Evolutionary conservation across 2,113 vertebrate species (phyloP).

Genomic region (Geococcyx californianus): DNA sequence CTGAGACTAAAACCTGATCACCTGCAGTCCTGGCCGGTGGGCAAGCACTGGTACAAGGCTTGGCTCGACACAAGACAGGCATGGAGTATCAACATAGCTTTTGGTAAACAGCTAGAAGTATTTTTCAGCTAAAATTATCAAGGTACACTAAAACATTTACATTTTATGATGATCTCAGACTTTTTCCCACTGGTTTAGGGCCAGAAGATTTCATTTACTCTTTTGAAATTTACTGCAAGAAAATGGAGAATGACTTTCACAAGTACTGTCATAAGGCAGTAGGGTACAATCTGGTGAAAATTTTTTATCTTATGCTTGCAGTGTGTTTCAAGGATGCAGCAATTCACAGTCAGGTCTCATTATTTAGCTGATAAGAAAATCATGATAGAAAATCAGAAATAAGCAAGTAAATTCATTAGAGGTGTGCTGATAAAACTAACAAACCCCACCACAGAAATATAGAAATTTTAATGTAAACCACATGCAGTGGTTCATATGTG

Average conservation of each 20-base stretch:
- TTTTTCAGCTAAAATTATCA: neutral
- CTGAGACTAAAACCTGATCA: neutral
- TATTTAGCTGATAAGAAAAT: neutral
- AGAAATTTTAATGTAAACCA: neutral
- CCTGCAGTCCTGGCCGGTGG: neutral
- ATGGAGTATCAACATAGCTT: neutral
- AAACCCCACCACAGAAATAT: neutral
- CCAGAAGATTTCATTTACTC: neutral
- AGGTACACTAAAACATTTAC: neutral
- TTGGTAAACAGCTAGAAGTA: neutral
- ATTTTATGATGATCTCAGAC: neutral
- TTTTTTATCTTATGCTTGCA: neutral
- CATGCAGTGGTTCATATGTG: neutral
- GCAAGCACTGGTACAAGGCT: neutral
- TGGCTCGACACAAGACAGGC: neutral
- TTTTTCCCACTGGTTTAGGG: neutral
- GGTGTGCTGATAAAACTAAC: neutral
- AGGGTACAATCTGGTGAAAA: neutral
- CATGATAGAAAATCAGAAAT: neutral
- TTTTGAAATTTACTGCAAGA: neutral
- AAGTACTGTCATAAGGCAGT: neutral
- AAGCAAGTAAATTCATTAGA: neutral
- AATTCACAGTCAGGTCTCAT: neutral
- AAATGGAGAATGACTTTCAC: neutral
- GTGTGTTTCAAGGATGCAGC: neutral